Evolutionary conservation across 2,113 vertebrate species (phyloP).

Genomic region (Archocentrus centrarchus): DNA sequence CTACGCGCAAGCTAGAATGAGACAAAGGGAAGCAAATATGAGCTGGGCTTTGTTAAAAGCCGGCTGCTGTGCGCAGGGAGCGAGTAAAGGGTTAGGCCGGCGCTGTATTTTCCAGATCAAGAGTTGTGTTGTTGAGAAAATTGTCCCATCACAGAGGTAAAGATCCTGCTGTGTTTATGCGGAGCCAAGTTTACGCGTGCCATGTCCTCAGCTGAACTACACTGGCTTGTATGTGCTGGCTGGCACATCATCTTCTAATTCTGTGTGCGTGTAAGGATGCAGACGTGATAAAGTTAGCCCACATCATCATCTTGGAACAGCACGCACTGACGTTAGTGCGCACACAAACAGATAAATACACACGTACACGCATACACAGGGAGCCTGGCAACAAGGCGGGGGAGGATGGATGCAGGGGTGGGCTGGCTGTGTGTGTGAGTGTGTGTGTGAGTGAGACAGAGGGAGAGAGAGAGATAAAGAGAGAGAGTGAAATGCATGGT

Average conservation of each 20-base stretch:
- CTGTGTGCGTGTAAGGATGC: constrained; percentile 8
- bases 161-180: constrained; percentile 2
- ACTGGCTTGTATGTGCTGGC: neutral
- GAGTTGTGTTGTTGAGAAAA: neutral
- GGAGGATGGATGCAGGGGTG: constrained; percentile 50
- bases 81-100: constrained; percentile 7
- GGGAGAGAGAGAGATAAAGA: neutral
- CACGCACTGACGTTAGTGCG: constrained; percentile 35
- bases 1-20: neutral
- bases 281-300: constrained; percentile 43
- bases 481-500: constrained; percentile 14
- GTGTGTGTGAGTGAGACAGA: too few species aligned
- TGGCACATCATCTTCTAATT: neutral
- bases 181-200: neutral
- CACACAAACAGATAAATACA: constrained; percentile 37
- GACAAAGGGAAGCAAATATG: neutral
- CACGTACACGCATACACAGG: constrained; percentile 2
- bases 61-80: neutral
- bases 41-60: neutral
- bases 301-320: constrained; percentile 55
- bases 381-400: constrained; percentile 40
- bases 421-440: constrained; percentile 36
- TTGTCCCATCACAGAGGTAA: neutral
- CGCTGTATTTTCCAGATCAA: neutral
- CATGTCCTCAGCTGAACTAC: constrained; percentile 33